Conservation (phyloP, 2,888 invertebrate species). For the Boloria selene region DNA sequence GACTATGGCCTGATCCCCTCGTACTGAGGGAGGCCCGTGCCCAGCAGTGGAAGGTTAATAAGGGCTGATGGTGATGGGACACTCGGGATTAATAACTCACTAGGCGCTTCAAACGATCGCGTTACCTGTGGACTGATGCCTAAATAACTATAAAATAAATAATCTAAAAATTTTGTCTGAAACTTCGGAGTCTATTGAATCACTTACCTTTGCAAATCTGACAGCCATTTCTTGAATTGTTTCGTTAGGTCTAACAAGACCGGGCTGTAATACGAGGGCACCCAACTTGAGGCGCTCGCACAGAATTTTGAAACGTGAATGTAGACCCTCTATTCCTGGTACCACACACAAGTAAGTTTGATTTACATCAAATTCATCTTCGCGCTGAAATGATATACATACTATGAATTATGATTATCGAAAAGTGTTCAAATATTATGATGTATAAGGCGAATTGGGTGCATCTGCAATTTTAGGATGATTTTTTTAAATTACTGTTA, state of each 20-base stretch:
- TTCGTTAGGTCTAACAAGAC: slow-evolving; percentile 50
- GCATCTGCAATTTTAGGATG: too few species aligned
- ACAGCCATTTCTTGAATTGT: slow-evolving; percentile 50
- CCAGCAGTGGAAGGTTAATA: too few species aligned
- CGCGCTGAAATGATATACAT: slow-evolving; percentile 44
- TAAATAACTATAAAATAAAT: background rate
- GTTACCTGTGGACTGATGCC: too few species aligned
- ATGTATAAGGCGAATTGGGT: background rate
- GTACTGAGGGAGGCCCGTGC: too few species aligned
- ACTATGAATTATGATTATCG: background rate
- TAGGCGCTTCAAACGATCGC: too few species aligned
- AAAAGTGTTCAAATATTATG: too few species aligned
- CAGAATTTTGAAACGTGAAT: slow-evolving; percentile 48
- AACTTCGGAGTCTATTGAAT: slow-evolving; percentile 1
- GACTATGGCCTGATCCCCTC: too few species aligned
- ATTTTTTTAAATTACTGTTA: too few species aligned
- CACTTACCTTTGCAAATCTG: slow-evolving; percentile 50
- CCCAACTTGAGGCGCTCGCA: slow-evolving; percentile 57
- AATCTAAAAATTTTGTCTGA: too few species aligned
- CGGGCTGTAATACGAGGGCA: slow-evolving; percentile 55
- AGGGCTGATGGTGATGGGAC: too few species aligned
- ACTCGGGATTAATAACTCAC: too few species aligned
- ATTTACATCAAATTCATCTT: slow-evolving; percentile 52
- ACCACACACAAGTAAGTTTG: slow-evolving; percentile 53
- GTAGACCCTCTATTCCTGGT: slow-evolving; percentile 58